A percentile compares a stretch with the other conserved stretches of the same genome.
Conservation (phyloP, 2,888 invertebrate genomes). For the Ichneumoninae sp. region DNA sequence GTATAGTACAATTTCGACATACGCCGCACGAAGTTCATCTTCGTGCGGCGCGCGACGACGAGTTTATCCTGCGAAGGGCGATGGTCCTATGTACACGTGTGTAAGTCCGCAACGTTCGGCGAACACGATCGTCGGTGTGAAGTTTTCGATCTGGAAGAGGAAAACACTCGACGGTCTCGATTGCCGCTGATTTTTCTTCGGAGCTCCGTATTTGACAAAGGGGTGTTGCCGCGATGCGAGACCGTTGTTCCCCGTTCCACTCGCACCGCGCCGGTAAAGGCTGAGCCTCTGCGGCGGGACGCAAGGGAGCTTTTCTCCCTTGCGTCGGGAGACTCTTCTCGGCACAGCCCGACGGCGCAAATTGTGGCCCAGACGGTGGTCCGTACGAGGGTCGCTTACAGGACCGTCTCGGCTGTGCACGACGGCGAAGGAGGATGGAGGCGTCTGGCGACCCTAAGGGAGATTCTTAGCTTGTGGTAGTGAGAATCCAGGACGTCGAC, state of each 20-base stretch:
- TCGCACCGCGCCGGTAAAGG: slow-evolving; percentile 17
- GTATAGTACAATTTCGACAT: slow-evolving; percentile 41
- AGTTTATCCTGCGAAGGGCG: background rate
- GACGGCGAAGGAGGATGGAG: slow-evolving; percentile 45
- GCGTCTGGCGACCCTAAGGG: slow-evolving; percentile 61
- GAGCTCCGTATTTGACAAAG: background rate
- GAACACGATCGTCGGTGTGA: background rate
- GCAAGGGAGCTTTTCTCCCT: slow-evolving; percentile 10
- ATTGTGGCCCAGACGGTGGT: slow-evolving; percentile 61
- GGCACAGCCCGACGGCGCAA: slow-evolving; percentile 38
- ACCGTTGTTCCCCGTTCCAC: slow-evolving; percentile 18
- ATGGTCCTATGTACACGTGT: background rate
- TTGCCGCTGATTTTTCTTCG: background rate
- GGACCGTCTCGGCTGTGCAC: slow-evolving; percentile 43
- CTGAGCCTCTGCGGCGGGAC: slow-evolving; percentile 38
- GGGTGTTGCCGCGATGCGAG: background rate
- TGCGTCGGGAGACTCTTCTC: slow-evolving; percentile 29
- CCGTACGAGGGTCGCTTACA: slow-evolving; percentile 57
- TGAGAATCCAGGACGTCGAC: slow-evolving; percentile 61
- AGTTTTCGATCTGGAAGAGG: background rate
- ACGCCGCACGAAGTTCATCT: slow-evolving; percentile 42
- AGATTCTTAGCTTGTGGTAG: slow-evolving; percentile 35
- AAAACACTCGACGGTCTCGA: background rate
- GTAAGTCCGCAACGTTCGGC: background rate
- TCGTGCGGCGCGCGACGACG: background rate